These are phyloP conservation scores for Drosophila robusta DNA, from an alignment of 2,888 invertebrate species.

Conservation along the genomic window DNA sequence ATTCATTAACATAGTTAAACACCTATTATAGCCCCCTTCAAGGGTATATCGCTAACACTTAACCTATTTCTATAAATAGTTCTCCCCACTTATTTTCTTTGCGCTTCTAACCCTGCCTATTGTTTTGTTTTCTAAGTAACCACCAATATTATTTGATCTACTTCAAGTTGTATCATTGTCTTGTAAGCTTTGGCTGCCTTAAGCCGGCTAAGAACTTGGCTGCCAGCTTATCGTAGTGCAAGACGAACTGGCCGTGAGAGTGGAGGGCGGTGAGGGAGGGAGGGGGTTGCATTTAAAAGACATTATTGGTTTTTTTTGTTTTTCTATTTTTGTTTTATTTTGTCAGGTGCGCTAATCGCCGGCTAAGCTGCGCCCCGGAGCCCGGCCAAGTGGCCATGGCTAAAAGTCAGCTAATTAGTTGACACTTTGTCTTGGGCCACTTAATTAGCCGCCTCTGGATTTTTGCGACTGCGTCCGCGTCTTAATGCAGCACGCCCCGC, in stretches of 20 bases:
- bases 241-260: background rate
- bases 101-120: background rate
- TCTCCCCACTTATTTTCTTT: too few species aligned
- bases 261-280: too few species aligned
- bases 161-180: background rate
- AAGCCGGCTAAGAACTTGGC: conserved; percentile 68
- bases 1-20: too few species aligned
- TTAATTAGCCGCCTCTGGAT: conserved; percentile 62
- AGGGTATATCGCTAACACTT: background rate
- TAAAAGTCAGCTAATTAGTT: conserved; percentile 77
- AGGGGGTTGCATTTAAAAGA: conserved; percentile 55
- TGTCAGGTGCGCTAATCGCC: conserved; percentile 75
- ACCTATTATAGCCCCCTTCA: background rate
- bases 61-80: background rate
- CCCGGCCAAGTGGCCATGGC: conserved; percentile 49
- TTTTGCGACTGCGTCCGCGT: background rate
- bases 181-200: conserved; percentile 21
- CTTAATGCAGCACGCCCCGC: conserved; percentile 66
- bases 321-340: conserved; percentile 25
- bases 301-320: conserved; percentile 60
- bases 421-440: conserved; percentile 76
- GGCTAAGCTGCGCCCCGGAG: conserved; percentile 62
- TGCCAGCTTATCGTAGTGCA: conserved; percentile 55
- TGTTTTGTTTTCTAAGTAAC: background rate
- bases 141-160: conserved; percentile 29